Evolutionary conservation across 2,113 vertebrate genomes (phyloP), one percentile per base, ranked within the genome.

Genomic region (Megalops atlanticus): DNA sequence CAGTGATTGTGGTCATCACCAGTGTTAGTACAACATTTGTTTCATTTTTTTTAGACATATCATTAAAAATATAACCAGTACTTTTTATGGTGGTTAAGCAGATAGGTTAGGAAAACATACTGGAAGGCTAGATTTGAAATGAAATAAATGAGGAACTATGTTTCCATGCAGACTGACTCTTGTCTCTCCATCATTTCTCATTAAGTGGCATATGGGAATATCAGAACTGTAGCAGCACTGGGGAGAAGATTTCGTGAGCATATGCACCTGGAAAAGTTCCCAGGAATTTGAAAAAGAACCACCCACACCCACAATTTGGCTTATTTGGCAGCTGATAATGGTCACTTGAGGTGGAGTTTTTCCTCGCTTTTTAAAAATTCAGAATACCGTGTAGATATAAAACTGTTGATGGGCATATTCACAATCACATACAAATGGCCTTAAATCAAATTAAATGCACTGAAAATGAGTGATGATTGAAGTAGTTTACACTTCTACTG

Each of bases 141-240:
- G 54, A 80, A 71, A 82, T 87, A 89, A 86, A 89, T 84, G 36
- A 71, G 76, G 58, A 88, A 84, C 79, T 82, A 82, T 86, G 89
- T 90, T 84, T 85, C 70, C 31, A 33, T 76, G 12, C 49, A 11
- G 69, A 33, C 5, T 18, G 40, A 74, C 36, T 21, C 11, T 8
- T 21, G 4, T n/a, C 36, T 24, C 4, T 49, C 45, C 45, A 8
- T 49, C 16, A 8, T n/a, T 16, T 12, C 76, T 21, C 54, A 31
- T 15, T 15, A 31, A 2, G 54, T 31, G 11, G 38, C n/a, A 12
- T 27, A n/a, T 21, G 12, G 21, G 39, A 52, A 54, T n/a, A 39
- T 27, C 75, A 77, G 47, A 52, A 39, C 1, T 14, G 12, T 2
- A 36, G 38, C 76, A 54, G n/a, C n/a, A n/a, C n/a, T n/a, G n/a